phyloP scores from a whole-genome alignment of 2,113 vertebrate genomes.

The Uria aalge region DNA sequence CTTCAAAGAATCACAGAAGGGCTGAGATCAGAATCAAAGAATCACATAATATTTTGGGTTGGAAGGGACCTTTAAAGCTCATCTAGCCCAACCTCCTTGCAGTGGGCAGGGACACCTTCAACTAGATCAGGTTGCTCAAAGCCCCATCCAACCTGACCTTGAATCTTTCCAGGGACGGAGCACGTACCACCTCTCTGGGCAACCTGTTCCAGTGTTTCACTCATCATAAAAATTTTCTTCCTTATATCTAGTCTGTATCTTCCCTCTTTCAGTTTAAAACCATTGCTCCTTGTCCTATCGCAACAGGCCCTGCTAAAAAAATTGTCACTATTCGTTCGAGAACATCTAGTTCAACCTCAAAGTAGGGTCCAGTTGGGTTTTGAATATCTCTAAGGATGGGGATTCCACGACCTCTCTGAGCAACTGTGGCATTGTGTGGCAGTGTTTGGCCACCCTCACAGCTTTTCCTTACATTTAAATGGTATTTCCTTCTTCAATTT shows the following conservation, averaged over 20 bases:
- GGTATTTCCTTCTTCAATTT: neutral
- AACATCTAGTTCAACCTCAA: neutral
- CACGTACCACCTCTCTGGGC: neutral
- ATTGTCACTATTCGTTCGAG: neutral
- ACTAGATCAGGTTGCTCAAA: neutral
- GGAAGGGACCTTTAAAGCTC: neutral
- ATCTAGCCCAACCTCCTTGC: neutral
- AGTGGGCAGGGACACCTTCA: too few relatives aligned
- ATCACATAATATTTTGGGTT: neutral
- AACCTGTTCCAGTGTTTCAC: neutral
- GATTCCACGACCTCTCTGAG: neutral
- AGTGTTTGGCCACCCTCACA: neutral
- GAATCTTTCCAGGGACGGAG: neutral
- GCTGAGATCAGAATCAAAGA: neutral
- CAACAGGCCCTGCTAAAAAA: neutral
- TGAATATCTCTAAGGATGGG: neutral
- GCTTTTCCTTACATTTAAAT: neutral
- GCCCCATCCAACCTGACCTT: neutral
- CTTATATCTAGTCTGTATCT: neutral
- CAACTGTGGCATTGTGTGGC: neutral
- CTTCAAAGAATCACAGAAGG: neutral
- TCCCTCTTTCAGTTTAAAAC: neutral
- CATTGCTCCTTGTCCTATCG: neutral
- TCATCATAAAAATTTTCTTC: neutral
- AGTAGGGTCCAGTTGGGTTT: neutral